A percentile compares a stretch with the other conserved stretches of the same genome.
These are phyloP conservation scores for Ophonus ardosiacus DNA, from an alignment of 2,888 invertebrate genomes.

Conservation along the genomic window DNA sequence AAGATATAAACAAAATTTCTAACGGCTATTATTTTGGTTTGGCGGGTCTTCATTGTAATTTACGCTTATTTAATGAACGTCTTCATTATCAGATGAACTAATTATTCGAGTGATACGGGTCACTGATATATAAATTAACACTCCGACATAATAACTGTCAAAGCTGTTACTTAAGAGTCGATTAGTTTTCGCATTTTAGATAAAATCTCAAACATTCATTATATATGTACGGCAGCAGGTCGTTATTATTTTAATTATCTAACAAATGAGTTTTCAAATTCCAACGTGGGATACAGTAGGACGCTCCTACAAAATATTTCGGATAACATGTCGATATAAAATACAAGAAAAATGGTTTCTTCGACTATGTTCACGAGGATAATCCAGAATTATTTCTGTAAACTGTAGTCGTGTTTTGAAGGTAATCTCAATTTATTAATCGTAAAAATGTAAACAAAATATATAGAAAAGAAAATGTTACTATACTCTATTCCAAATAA, in stretches of 20 bases:
- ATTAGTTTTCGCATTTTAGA: constrained; percentile 15
- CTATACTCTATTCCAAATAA: too few relatives aligned
- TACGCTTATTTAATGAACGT: constrained; percentile 51
- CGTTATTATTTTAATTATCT: constrained; percentile 44
- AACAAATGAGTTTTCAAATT: constrained; percentile 29
- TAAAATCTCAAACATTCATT: constrained; percentile 1
- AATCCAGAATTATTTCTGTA: neutral
- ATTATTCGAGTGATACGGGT: constrained; percentile 54
- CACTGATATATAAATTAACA: constrained; percentile 52
- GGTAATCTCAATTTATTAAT: neutral
- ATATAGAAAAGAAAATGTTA: too few relatives aligned
- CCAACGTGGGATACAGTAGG: neutral
- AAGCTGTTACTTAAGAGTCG: constrained; percentile 30
- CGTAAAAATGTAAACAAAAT: neutral
- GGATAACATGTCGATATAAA: neutral
- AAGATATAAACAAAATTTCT: too few relatives aligned
- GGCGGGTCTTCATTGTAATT: neutral
- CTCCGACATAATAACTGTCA: constrained; percentile 44
- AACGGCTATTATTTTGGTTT: too few relatives aligned
- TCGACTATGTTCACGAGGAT: neutral
- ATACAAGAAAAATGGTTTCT: neutral
- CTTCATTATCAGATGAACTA: constrained; percentile 53
- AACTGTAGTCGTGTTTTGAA: neutral
- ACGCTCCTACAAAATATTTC: neutral
- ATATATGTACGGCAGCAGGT: neutral